Evolutionary conservation across 2,113 vertebrate species (phyloP), one percentile per base, ranked within the genome.

Genomic region (Candoia aspera): DNA sequence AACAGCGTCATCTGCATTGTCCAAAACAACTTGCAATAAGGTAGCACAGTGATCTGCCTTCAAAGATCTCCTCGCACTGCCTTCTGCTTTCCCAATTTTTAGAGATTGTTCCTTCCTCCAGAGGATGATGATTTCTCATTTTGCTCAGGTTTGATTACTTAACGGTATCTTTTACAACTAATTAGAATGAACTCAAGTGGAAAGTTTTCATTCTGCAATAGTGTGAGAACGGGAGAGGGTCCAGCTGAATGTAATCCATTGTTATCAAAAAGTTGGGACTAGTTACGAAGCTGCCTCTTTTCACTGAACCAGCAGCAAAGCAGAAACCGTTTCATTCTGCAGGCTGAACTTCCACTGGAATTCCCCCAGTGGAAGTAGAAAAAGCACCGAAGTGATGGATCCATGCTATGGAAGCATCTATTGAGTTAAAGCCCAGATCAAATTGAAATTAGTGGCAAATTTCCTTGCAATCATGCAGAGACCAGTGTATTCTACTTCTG

Each of bases 111-210:
- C 42, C 57, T 87, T 29, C n/a, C 23, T 29, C 15, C 12, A 54
- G 29, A 24, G 37, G 29, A 93, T 57, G 42, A 58, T 4, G 17
- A 9, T 59, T 86, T 92, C 11, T 90, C 60, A 79, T n/a, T 62
- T 53, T 57, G 83, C n/a, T 55, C 55, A 87, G 55, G 49, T 88
- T 57, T 88, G 90, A 91, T 91, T 90, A 64, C 49, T 88, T 88
- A 84, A 88, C 68, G 58, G 24, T 84, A 49, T 84, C 85, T 87
- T 87, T 54, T 62, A 33, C 13, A 64, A 90, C 88, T 88, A 42
- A 83, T 84, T 93, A 57, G 86, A 91, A 90, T 91, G 92, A 90
- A 12, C 68, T 93, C 86, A 91, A 91, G 86, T 91, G 86, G 90
- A 91, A 91, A 84, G n/a, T 93, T 93, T 91, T 91, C 73, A 89